phyloP scores from a whole-genome alignment of 2,113 vertebrate genomes.

The Sinosuthora webbiana region DNA sequence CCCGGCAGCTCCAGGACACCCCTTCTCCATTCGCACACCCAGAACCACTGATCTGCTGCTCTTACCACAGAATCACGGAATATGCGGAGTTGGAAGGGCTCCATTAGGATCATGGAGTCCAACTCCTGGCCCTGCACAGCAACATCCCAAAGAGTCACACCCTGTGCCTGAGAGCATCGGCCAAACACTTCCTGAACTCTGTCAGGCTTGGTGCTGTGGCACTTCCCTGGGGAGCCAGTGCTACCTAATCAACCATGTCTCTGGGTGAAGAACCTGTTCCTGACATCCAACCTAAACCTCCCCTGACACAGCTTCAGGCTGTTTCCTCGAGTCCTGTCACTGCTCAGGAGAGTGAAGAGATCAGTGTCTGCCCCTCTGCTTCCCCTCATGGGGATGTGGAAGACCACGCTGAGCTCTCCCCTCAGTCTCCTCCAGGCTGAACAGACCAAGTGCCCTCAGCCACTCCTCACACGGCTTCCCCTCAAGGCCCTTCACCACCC shows the following conservation, averaged over 20 bases:
- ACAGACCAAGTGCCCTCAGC: background rate
- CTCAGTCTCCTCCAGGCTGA: background rate
- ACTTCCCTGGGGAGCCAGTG: background rate
- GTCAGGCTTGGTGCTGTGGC: background rate
- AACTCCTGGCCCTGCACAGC: background rate
- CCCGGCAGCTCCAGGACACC: rapidly evolving
- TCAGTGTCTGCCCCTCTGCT: background rate
- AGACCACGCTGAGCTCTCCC: background rate
- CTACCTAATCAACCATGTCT: background rate
- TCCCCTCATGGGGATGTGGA: too few relatives aligned
- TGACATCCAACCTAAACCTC: background rate
- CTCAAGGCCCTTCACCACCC: background rate
- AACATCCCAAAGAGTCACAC: too few relatives aligned
- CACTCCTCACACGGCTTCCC: rapidly evolving
- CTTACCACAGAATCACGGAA: background rate
- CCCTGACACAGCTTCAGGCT: background rate
- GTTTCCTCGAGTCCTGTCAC: background rate
- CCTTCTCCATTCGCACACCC: rapidly evolving
- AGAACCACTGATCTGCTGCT: too few relatives aligned
- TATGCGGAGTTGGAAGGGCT: background rate
- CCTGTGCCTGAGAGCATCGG: background rate
- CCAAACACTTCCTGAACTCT: background rate
- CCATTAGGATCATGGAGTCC: background rate
- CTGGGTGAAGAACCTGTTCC: too few relatives aligned
- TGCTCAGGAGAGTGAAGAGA: background rate